Percentiles rank a stretch among this genome's conserved stretches.
Evolutionary conservation across 2,797 vertebrate species (phyloP).

Genomic region (Argyrosomus regius): DNA sequence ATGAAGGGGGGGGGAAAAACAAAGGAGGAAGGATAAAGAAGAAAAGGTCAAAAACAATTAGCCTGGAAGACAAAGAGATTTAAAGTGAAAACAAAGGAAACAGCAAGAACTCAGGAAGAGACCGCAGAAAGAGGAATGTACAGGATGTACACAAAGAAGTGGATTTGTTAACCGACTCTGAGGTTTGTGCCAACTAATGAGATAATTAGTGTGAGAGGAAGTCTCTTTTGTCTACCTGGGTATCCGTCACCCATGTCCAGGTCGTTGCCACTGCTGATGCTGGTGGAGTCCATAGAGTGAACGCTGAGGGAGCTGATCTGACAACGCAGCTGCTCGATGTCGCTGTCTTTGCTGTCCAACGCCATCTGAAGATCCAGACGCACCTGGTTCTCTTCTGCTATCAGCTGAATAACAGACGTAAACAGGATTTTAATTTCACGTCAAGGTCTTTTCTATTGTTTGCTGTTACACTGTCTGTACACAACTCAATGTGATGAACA

Average conservation of each 20-base stretch:
- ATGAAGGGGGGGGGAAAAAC: slow-evolving; percentile 44
- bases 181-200: not conserved
- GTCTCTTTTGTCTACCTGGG: slow-evolving; percentile 87
- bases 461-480: not conserved
- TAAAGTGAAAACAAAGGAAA: slow-evolving; percentile 35
- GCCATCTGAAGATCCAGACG: slow-evolving; percentile 97
- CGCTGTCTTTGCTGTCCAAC: slow-evolving; percentile 97
- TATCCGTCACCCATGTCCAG: slow-evolving; percentile 91
- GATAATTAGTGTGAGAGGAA: not conserved
- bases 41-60: slow-evolving; percentile 43
- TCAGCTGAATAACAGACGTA: slow-evolving; percentile 82
- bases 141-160: slow-evolving; percentile 26
- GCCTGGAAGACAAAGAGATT: slow-evolving; percentile 37
- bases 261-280: slow-evolving; percentile 93
- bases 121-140: not conserved
- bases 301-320: slow-evolving; percentile 93
- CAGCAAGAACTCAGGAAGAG: slow-evolving; percentile 19
- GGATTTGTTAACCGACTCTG: not conserved
- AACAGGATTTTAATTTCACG: not conserved
- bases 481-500: not conserved
- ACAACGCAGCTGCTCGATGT: slow-evolving; percentile 96
- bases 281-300: slow-evolving; percentile 93
- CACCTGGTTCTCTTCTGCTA: slow-evolving; percentile 93
- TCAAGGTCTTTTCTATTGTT: not conserved
- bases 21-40: slow-evolving; percentile 30